Evolutionary conservation across 2,797 vertebrate genomes (phyloP), one percentile per base, ranked within the genome.

Genomic region (Lepilemur septentrionalis): DNA sequence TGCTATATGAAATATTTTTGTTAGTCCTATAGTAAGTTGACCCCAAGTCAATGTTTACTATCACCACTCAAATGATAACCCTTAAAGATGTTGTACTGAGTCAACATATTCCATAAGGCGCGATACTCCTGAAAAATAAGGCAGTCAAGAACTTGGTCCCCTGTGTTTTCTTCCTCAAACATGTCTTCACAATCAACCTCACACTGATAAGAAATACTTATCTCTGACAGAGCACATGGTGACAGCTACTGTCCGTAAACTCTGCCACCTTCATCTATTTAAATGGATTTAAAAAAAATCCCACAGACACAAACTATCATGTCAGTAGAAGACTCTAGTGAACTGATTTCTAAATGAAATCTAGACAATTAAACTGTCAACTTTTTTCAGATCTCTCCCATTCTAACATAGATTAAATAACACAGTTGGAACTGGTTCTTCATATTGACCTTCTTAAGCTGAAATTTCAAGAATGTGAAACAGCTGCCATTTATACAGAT

Each of bases 391-490:
- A 35, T 82, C 14, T 50, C 22, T 95, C 46, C 14, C 38, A 52
- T 76, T 87, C 14, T 79, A 70, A 7, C 6, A 52, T 22, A 94
- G 20, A 38, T 35, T 94, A 38, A 86, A 84, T 88, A 76, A 41
- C 23, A 85, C 7, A 80, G 22, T 89, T 35, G 17, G n/a, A 43
- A 55, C 43, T 89, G 20, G 41, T 81, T 72, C 23, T 57, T 81
- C 75, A 89, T 35, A 57, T 18, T 81, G 48, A 87, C 46, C 17
- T 94, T 30, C 5, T 20, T 38, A 67, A 93, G 28, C 38, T 93
- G 67, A 89, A 93, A 93, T 94, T 86, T 28, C 23, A 92, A 57
- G 75, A 97, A 87, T 86, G 23, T 63, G 72, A 78, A 90, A 75
- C 6, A 94, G 41, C 63, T 89, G 83, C 7, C n/a, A 67, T 65